Evolutionary conservation across 2,797 vertebrate genomes (phyloP), one percentile per base, ranked within the genome.

Genomic region (Onychomys torridus): DNA sequence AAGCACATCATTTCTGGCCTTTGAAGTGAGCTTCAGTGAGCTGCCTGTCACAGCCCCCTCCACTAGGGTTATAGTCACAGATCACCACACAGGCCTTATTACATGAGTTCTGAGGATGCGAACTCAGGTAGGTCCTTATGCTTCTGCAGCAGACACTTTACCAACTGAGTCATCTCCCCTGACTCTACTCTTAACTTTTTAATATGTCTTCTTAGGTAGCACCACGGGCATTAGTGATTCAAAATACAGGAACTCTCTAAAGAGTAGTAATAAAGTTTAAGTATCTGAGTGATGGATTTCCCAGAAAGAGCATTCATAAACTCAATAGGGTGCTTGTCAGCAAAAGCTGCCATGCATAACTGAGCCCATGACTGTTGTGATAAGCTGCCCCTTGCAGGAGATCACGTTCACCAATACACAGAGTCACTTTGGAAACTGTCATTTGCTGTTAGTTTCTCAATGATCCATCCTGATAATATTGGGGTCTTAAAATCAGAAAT

Each of bases 331-430:
- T 23, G 19, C 84, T 52, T 94, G 67, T 73, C 85, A 63, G 12
- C 57, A 43, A 12, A 88, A 78, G 40, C 46, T 29, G 46, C 49
- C 4, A 0, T 1, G 65, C 87, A 9, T 69, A 77, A 76, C 63
- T 69, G 0, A 2, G 46, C 0, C 0, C 11, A 0, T 73, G 6
- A 5, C 81, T 9, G 2, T n/a, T 23, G 21, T 2, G 27, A 43
- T 25, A 8, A 46, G 1, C 46, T 1, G 2, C 2, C 6, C 69
- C 21, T 61, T 10, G 0, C 32, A 23, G 8, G 10, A 27, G 75
- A 6, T 17, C 4, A 1, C 10, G 5, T 3, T 84, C n/a, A 25
- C 21, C 34, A 34, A 10, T 10, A 34, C 6, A 6, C 9, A 57
- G 29, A 49, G 37, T 0, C 32, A 32, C 23, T 27, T 27, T 43